Evolutionary conservation across 37 sponge, comb jelly and placozoan species (phyloP).

Genomic region (Axinella damicornis): DNA sequence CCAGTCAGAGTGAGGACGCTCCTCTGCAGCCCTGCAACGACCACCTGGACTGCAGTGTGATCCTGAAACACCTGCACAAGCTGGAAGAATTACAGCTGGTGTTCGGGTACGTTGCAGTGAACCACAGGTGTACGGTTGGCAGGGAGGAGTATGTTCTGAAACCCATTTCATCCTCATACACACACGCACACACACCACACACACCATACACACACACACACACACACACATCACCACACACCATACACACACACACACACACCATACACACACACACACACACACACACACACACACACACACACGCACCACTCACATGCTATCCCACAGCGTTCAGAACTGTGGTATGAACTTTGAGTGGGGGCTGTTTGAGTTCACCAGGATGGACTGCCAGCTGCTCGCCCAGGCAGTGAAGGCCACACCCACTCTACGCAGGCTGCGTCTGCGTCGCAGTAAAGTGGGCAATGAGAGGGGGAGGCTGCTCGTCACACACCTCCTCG

Average conservation of each 20-base stretch:
- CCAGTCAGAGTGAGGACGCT: constrained; percentile 60
- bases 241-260: neutral
- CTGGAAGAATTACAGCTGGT: constrained; percentile 79
- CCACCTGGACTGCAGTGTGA: constrained; percentile 73
- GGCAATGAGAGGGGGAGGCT: constrained; percentile 82
- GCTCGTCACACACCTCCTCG: constrained; percentile 83
- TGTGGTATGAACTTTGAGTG: constrained; percentile 99
- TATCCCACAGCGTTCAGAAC: constrained; percentile 66
- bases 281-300: neutral
- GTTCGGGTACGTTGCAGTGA: constrained; percentile 88
- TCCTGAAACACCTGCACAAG: constrained; percentile 57
- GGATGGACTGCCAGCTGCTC: constrained; percentile 74
- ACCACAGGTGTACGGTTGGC: no score
- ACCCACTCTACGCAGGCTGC: constrained; percentile 42
- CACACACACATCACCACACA: neutral
- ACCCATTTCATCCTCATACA: no score
- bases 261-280: no score
- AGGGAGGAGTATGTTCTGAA: no score
- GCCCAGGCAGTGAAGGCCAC: constrained; percentile 77
- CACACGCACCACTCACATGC: neutral
- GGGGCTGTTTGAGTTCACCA: constrained; percentile 90
- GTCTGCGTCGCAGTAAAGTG: constrained; percentile 72
- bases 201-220: neutral
- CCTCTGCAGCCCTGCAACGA: constrained; percentile 50
- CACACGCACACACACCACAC: no score